Evolutionary conservation across 2,888 invertebrate species (phyloP).

Genomic region (Diplolepis rosae): DNA sequence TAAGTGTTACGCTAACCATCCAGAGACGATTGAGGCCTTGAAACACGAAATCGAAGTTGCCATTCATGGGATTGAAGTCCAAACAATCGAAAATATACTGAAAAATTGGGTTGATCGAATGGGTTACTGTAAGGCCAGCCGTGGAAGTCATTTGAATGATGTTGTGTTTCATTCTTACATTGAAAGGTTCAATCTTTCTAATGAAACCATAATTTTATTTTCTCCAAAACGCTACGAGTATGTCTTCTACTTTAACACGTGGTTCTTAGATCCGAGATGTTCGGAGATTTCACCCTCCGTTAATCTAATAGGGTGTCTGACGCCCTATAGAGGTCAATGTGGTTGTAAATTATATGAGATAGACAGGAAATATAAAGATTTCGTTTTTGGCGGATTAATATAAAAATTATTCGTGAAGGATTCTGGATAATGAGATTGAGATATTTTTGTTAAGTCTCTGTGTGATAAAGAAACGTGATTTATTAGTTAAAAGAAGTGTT

Average conservation of each 20-base stretch:
- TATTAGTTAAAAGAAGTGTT: background rate
- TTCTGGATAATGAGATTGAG: background rate
- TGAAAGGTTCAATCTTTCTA: too few relatives aligned
- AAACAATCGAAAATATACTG: too few relatives aligned
- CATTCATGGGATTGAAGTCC: too few relatives aligned
- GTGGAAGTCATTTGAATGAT: too few relatives aligned
- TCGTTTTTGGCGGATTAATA: background rate
- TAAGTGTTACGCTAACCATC: too few relatives aligned
- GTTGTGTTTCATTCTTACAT: too few relatives aligned
- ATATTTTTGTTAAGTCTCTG: background rate
- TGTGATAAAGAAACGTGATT: background rate
- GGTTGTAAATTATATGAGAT: conserved; percentile 11
- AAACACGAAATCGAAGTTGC: too few relatives aligned
- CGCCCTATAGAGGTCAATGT: background rate
- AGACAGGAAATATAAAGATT: background rate
- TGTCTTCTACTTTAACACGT: conserved; percentile 20
- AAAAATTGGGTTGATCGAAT: too few relatives aligned
- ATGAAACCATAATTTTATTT: too few relatives aligned
- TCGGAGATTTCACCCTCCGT: background rate
- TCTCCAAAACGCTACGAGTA: background rate
- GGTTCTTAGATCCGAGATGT: background rate
- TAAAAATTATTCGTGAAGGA: background rate
- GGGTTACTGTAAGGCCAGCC: too few relatives aligned
- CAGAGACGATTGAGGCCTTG: too few relatives aligned
- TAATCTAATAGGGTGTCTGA: background rate